Conservation (phyloP, 2,888 invertebrate species). For the Tiliacea citrago region DNA sequence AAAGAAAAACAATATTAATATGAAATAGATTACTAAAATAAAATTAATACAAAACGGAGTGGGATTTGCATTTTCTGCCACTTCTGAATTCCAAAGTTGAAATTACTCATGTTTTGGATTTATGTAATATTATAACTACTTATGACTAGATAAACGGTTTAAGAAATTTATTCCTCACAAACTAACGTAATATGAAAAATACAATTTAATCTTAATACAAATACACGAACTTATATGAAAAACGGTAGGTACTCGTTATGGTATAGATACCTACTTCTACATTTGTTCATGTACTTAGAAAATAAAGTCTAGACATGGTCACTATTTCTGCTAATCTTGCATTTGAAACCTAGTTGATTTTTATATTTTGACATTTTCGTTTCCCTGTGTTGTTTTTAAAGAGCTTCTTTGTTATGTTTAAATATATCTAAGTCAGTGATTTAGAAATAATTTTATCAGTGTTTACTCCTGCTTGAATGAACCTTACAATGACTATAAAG, state of each 20-base stretch:
- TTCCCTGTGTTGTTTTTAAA: neutral
- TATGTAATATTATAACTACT: neutral
- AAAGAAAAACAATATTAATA: neutral
- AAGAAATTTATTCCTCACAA: no score
- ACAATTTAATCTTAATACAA: no score
- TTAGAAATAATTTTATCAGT: neutral
- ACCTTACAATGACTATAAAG: no score
- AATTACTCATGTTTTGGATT: neutral
- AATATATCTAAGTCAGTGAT: neutral
- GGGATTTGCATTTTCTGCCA: constrained; percentile 3
- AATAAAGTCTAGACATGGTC: neutral
- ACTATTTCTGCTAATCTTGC: neutral
- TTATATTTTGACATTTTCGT: neutral
- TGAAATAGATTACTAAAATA: neutral
- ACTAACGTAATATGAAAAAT: no score
- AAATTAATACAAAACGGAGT: neutral
- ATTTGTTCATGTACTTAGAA: neutral
- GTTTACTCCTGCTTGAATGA: neutral
- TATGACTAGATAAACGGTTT: neutral
- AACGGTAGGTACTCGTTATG: neutral
- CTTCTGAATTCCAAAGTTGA: neutral
- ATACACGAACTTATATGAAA: neutral
- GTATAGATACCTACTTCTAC: neutral
- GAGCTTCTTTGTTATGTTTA: neutral
- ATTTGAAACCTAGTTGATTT: neutral